Evolutionary conservation across 2,797 vertebrate species (phyloP).

Genomic region (Naso thynnoides): DNA sequence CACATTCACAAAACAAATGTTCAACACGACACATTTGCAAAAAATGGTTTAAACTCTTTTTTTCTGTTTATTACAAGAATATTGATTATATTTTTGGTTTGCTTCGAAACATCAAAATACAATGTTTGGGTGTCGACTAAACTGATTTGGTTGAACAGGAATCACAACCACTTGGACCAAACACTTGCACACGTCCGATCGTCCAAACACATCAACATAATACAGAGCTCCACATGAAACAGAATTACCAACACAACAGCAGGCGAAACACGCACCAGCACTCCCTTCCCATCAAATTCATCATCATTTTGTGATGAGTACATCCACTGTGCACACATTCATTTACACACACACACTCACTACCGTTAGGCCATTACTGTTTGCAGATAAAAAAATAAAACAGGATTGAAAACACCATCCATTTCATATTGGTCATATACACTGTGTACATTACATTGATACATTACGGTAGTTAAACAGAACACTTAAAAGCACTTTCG

Average conservation of each 20-base stretch:
- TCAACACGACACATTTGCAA: slow-evolving; percentile 28
- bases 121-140: slow-evolving; percentile 68
- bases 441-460: slow-evolving; percentile 58
- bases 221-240: slow-evolving; percentile 57
- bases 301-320: slow-evolving; percentile 3
- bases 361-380: slow-evolving; percentile 43
- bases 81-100: slow-evolving; percentile 82
- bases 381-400: slow-evolving; percentile 67
- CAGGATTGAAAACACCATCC: slow-evolving; percentile 55
- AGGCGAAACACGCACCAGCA: slow-evolving; percentile 29
- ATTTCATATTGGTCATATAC: slow-evolving; percentile 66
- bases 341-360: slow-evolving; percentile 32
- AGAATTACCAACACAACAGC: slow-evolving; percentile 37
- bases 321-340: slow-evolving; percentile 27
- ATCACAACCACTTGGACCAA: slow-evolving; percentile 57
- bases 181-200: slow-evolving; percentile 30
- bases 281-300: slow-evolving; percentile 18
- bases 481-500: slow-evolving; percentile 61
- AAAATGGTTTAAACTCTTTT: too few species aligned
- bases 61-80: slow-evolving; percentile 87
- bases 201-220: slow-evolving; percentile 54
- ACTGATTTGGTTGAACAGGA: slow-evolving; percentile 71
- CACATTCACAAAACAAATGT: slow-evolving; percentile 14
- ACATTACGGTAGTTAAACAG: slow-evolving; percentile 49
- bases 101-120: slow-evolving; percentile 80